Evolutionary conservation across 2,113 vertebrate species (phyloP).

Genomic region (Sinocyclocheilus rhinocerous): DNA sequence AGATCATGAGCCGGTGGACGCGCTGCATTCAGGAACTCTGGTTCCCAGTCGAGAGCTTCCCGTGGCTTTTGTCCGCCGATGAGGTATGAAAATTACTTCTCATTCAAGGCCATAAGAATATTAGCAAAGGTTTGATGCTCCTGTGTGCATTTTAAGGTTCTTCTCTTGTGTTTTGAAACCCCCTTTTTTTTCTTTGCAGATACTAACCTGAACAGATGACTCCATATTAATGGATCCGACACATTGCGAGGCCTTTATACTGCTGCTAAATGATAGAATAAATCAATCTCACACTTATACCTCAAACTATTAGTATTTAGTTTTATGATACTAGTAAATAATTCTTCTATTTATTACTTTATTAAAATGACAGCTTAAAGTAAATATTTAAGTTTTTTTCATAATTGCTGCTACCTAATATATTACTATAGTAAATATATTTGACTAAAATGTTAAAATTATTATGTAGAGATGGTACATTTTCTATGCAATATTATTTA

Average conservation of each 20-base stretch:
- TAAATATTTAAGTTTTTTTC: background rate
- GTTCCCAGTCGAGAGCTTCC: conserved; percentile 88
- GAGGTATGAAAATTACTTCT: conserved; percentile 61
- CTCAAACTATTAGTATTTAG: conserved; percentile 35
- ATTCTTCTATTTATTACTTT: conserved; percentile 44
- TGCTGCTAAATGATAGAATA: conserved; percentile 50
- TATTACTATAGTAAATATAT: conserved; percentile 10
- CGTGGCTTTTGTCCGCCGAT: conserved; percentile 81
- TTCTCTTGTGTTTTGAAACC: background rate
- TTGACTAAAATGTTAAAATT: conserved; percentile 21
- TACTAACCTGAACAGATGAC: conserved; percentile 24
- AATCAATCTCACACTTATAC: conserved; percentile 43
- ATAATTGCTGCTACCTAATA: conserved; percentile 30
- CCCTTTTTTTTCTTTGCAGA: conserved; percentile 20
- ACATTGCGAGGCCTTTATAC: conserved; percentile 30
- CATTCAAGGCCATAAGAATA: background rate
- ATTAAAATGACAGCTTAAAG: conserved; percentile 1
- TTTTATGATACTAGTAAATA: background rate
- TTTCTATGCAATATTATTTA: conserved; percentile 27
- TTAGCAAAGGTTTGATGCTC: background rate
- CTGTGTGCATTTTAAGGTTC: background rate
- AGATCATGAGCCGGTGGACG: conserved; percentile 80
- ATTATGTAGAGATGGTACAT: background rate
- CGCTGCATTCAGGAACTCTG: conserved; percentile 85
- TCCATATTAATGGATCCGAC: conserved; percentile 36